phyloP scores from a whole-genome alignment of 2,113 vertebrate genomes.

The Poeciliopsis turrubarensis region DNA sequence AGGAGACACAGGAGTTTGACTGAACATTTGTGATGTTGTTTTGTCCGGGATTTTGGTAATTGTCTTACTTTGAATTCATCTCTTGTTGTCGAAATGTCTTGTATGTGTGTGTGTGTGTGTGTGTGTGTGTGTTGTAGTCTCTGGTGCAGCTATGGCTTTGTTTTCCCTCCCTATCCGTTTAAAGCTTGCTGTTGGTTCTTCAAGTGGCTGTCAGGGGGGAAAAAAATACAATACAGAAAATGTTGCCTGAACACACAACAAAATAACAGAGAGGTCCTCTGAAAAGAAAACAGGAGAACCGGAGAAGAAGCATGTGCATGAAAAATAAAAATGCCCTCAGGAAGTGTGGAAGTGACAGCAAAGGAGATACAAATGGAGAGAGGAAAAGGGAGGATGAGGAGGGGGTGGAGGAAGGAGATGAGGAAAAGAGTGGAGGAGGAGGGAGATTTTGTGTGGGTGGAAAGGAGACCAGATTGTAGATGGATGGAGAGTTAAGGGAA shows the following conservation, averaged over 20 bases:
- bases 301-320: constrained; percentile 26
- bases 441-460: constrained; percentile 44
- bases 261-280: neutral
- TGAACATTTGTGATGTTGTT: constrained; percentile 8
- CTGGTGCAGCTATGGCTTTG: neutral
- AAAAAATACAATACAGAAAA: constrained; percentile 3
- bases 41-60: neutral
- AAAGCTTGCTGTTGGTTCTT: constrained; percentile 6
- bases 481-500: constrained; percentile 44
- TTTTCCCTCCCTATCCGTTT: neutral
- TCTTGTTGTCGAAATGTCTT: neutral
- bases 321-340: constrained; percentile 42
- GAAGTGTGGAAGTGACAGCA: constrained; percentile 61
- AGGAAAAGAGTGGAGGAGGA: constrained; percentile 4
- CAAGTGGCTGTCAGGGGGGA: constrained; percentile 5
- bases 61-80: constrained; percentile 11
- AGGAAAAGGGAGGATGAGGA: neutral
- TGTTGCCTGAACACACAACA: constrained; percentile 18
- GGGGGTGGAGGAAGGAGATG: neutral
- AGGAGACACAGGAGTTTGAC: constrained; percentile 9
- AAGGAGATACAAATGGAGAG: constrained; percentile 43
- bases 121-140: constrained; percentile 2
- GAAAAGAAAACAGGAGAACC: neutral
- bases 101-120: neutral
- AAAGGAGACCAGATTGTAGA: constrained; percentile 60